A percentile compares a stretch with the other conserved stretches of the same genome.
Evolutionary conservation across 1,140 invertebrate species (phyloP).

Genomic region (Gonioctena quinquepunctata): DNA sequence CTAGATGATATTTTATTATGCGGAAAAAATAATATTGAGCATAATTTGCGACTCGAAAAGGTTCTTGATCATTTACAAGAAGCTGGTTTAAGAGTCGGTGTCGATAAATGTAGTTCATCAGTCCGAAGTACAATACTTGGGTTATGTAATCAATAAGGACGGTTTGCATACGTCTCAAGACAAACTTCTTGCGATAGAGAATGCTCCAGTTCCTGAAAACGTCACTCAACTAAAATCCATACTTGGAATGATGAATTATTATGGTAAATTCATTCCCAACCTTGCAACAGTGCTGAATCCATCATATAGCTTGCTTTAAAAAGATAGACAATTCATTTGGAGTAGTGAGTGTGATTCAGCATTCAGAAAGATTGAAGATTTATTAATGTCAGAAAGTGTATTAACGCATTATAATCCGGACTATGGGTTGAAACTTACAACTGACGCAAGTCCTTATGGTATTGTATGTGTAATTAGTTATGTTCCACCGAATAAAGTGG

Average conservation of each 20-base stretch:
- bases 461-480: neutral
- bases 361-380: neutral
- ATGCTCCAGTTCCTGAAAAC: slow-evolving; percentile 1
- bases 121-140: neutral
- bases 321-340: neutral
- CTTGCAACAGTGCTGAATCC: slow-evolving; percentile 19
- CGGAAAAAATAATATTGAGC: slow-evolving; percentile 11
- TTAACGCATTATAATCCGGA: neutral
- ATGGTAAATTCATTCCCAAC: neutral
- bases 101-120: slow-evolving; percentile 16
- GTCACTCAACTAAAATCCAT: slow-evolving; percentile 23
- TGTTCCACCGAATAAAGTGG: neutral
- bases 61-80: slow-evolving; percentile 8
- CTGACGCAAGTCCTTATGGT: neutral
- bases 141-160: slow-evolving; percentile 42
- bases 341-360: neutral
- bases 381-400: neutral
- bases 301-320: neutral
- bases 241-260: neutral
- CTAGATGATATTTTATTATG: slow-evolving; percentile 30
- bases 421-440: slow-evolving; percentile 20
- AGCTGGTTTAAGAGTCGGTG: slow-evolving; percentile 11
- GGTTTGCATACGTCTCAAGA: slow-evolving; percentile 44
- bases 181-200: slow-evolving; percentile 18
- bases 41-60: neutral